Conservation (phyloP, 2,888 invertebrate species). For the Andrena haemorrhoa region DNA sequence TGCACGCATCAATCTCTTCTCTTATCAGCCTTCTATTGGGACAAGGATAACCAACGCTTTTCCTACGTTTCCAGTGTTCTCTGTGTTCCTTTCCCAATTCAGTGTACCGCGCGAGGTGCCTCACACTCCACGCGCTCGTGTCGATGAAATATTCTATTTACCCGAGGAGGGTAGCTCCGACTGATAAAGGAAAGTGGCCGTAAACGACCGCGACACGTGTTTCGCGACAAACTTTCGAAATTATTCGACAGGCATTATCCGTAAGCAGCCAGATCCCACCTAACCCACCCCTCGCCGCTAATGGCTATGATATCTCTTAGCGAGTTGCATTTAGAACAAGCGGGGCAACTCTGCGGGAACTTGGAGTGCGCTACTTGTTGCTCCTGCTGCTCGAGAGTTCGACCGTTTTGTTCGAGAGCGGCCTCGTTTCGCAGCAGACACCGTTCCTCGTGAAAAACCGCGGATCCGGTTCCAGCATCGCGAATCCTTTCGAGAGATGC, state of each 20-base stretch:
- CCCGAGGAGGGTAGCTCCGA: background rate
- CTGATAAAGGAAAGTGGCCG: background rate
- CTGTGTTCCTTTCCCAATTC: background rate
- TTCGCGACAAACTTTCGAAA: background rate
- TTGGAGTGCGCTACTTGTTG: slow-evolving; percentile 59
- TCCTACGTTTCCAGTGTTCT: no score
- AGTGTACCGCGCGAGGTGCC: background rate
- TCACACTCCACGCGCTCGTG: no score
- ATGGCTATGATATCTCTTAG: slow-evolving; percentile 19
- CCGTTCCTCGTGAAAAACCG: slow-evolving; percentile 6
- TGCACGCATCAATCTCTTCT: no score
- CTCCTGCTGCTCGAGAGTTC: slow-evolving; percentile 43
- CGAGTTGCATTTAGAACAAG: slow-evolving; percentile 38
- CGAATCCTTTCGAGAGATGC: background rate
- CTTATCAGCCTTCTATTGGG: no score
- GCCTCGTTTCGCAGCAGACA: slow-evolving; percentile 6
- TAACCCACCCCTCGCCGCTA: background rate
- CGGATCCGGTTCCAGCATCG: slow-evolving; percentile 6
- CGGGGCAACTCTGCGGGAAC: slow-evolving; percentile 32
- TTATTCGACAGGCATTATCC: background rate
- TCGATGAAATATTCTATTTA: background rate
- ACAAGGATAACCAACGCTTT: no score
- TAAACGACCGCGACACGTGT: background rate
- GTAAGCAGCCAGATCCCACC: slow-evolving; percentile 1
- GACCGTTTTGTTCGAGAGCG: slow-evolving; percentile 39